Base-by-base conservation (phyloP, 1,140 invertebrate genomes). In the Orchesella cincta region DNA sequence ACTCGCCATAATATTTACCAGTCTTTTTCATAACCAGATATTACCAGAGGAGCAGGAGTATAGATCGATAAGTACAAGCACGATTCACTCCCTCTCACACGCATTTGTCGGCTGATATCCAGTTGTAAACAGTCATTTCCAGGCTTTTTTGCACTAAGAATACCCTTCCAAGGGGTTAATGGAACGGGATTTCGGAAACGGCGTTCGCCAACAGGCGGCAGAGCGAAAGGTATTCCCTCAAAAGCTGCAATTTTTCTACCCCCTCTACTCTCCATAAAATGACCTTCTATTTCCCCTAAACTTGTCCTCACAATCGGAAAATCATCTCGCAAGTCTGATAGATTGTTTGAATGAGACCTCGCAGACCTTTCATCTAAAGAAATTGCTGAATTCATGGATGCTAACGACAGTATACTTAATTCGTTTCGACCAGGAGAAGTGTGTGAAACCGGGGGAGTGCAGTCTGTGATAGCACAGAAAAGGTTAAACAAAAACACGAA, bases 391-490 rank as follows among this genome's bases (percentile, higher is more conserved):
- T n/a, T n/a, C 52, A n/a, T 3, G 52, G 23, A 14, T 14, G 8
- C 23, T 5, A 46, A n/a, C n/a, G n/a, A 46, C 5, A 57, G n/a
- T n/a, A n/a, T n/a, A n/a, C n/a, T n/a, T n/a, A n/a, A n/a, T n/a
- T n/a, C n/a, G n/a, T 57, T 57, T 57, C 5, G 39, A 18, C 54
- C 54, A 57, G 23, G 14, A 57, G 54, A 57, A 57, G 8, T 8
- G n/a, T 57, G 54, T 5, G 26, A 5, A 3, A n/a, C 3, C 8
- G 62, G 62, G 8, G 62, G 28, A 12, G 62, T 26, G 31, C 62
- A 67, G 33, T 67, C 62, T 33, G 62, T 67, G 62, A 67, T 33
- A 31, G 62, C 62, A 23, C 62, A 67, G 26, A 67, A 67, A 3
- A 67, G n/a, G 23, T 67, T 2, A 12, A 67, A 16, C 3, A 67